phyloP scores from a whole-genome alignment of 2,113 vertebrate species.

The Poecilia latipinna region DNA sequence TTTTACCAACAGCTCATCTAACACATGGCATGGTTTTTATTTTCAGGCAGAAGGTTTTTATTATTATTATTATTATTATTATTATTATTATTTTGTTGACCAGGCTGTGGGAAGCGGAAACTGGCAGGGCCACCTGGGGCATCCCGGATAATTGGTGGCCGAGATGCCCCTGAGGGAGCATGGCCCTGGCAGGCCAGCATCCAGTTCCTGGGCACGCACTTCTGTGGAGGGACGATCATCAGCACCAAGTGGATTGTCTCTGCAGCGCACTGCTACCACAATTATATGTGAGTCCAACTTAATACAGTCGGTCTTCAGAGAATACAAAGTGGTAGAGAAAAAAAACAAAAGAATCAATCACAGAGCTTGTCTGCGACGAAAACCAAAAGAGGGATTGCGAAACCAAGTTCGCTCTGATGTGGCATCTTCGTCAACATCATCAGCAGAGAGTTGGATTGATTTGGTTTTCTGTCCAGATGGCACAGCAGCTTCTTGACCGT shows the following conservation, averaged over 20 bases:
- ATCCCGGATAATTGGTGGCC: slow-evolving; percentile 63
- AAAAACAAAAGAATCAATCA: not conserved
- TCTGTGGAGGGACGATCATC: slow-evolving; percentile 61
- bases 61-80: not conserved
- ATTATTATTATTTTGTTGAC: not conserved
- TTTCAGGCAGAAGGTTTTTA: not conserved
- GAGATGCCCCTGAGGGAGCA: slow-evolving; percentile 48
- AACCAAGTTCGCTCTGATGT: too few species aligned
- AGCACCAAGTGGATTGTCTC: slow-evolving; percentile 53
- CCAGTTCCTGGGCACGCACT: slow-evolving; percentile 40
- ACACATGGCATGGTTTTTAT: not conserved
- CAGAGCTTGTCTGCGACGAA: too few species aligned
- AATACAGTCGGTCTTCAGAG: not conserved
- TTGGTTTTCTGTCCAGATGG: slow-evolving; percentile 32
- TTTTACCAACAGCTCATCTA: not conserved
- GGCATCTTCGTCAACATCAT: not conserved
- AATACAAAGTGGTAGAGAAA: not conserved
- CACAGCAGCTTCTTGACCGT: slow-evolving; percentile 18
- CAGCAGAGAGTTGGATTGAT: not conserved
- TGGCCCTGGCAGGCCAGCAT: slow-evolving; percentile 78
- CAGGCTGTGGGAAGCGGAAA: slow-evolving; percentile 56
- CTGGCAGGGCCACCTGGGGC: slow-evolving; percentile 22
- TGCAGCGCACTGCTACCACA: slow-evolving; percentile 66
- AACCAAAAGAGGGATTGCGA: too few species aligned
- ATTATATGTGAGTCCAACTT: slow-evolving; percentile 18